Conservation (phyloP, 2,797 vertebrate genomes). For the Aeoliscus strigatus region DNA sequence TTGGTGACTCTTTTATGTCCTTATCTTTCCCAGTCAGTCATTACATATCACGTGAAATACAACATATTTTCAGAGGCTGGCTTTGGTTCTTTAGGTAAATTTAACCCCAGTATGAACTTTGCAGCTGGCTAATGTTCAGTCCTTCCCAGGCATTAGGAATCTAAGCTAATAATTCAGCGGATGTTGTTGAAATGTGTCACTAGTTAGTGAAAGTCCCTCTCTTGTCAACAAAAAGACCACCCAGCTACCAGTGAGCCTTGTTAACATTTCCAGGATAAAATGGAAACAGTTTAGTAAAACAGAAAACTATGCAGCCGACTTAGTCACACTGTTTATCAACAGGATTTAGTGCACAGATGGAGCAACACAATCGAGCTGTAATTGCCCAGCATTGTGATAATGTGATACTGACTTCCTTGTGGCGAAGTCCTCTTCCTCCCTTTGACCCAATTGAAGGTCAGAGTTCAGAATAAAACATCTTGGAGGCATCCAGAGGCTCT, state of each 20-base stretch:
- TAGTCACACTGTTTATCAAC: no score
- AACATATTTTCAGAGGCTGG: neutral
- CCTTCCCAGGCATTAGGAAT: constrained; percentile 9
- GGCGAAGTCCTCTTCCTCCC: no score
- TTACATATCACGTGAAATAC: constrained; percentile 4
- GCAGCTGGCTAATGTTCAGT: constrained; percentile 52
- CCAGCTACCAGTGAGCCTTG: neutral
- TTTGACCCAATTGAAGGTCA: neutral
- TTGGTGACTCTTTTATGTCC: neutral
- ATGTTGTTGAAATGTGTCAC: constrained; percentile 33
- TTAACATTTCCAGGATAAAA: neutral
- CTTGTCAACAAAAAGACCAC: constrained; percentile 6
- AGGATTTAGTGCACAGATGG: neutral
- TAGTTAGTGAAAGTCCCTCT: constrained; percentile 13
- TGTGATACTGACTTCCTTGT: neutral
- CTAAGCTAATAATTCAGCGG: constrained; percentile 38
- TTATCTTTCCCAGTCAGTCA: constrained; percentile 6
- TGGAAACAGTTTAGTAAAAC: neutral
- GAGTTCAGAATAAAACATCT: neutral
- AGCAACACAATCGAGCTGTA: no score
- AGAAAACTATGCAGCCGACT: no score
- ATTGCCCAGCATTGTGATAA: neutral
- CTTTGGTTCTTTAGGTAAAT: constrained; percentile 20
- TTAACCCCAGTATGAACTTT: constrained; percentile 28
- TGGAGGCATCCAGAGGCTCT: neutral